Evolutionary conservation across 1,140 invertebrate genomes (phyloP), one percentile per base, ranked within the genome.

Genomic region (Telenomus remus): DNA sequence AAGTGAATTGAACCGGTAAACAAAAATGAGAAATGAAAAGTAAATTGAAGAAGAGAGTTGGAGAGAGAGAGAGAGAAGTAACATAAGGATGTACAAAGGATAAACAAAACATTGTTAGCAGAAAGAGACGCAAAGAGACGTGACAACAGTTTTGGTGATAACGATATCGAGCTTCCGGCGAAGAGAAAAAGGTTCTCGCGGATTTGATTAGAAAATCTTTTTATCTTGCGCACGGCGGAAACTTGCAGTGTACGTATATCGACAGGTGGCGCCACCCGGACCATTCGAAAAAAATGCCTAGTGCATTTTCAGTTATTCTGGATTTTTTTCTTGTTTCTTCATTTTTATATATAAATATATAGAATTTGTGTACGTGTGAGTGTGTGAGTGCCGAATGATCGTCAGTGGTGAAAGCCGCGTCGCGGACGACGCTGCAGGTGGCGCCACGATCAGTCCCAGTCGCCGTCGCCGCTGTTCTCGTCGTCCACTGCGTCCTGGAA

Each of bases 371-470:
- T 44, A 13, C 39, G 39, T 43, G 39, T 43, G 12, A 4, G n/a
- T 44, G 43, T 13, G 12, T 44, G 6, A 1, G 11, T 44, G 43
- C 11, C 37, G 27, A 48, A 43, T 53, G 35, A 48, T 61, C 12
- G 44, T 66, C 54, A 64, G 42, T 68, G 63, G 39, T 14, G 51
- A 16, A 42, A 5, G 5, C 12, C 14, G 10, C 13, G 19, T 2
- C 35, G 44, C 19, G 34, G 43, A 43, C 42, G 11, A 56, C 44
- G 66, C 49, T 61, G 48, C 9, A 63, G 48, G 34, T 61, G 63
- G 43, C 65, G 57, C 64, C 16, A 56, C 15, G 54, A 68, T 75
- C 63, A 75, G 53, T 79, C 57, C 56, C 49, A 75, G 11, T 70
- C 72, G 19, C 55, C 57, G 43, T 75, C 19, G 2, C 6, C 53